Conservation (phyloP, 2,888 invertebrate genomes). For the Syrphus vitripennis region DNA sequence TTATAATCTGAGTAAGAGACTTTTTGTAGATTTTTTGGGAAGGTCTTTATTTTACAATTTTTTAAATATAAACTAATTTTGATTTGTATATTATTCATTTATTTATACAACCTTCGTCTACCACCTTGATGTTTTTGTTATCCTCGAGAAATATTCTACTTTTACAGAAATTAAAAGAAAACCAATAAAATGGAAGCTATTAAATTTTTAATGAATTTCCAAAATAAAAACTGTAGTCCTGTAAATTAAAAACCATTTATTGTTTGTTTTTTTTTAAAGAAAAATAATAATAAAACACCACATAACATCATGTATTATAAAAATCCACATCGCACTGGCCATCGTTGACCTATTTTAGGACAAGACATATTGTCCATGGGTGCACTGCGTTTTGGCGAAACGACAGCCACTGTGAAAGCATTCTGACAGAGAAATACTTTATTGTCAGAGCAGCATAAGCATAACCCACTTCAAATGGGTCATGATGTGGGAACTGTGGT, state of each 20-base stretch:
- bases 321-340: conserved; percentile 29
- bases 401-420: not conserved
- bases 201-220: not conserved
- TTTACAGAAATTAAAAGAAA: not conserved
- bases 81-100: too few species aligned
- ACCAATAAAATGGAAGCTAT: not conserved
- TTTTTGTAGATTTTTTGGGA: not conserved
- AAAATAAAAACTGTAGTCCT: not conserved
- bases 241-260: not conserved
- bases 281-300: not conserved
- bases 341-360: conserved; percentile 32
- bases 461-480: not conserved
- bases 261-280: too few species aligned
- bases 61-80: not conserved
- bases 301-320: not conserved
- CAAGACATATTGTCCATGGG: conserved; percentile 19
- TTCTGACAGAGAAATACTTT: conserved; percentile 14
- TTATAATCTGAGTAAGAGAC: not conserved
- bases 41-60: not conserved
- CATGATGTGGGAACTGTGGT: not conserved
- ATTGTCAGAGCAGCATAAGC: not conserved
- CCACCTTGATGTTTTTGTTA: too few species aligned
- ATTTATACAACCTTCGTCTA: too few species aligned
- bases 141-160: too few species aligned
- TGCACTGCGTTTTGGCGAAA: conserved; percentile 43